Evolutionary conservation across 2,888 invertebrate genomes (phyloP).

Genomic region (Folsomia manolachei): DNA sequence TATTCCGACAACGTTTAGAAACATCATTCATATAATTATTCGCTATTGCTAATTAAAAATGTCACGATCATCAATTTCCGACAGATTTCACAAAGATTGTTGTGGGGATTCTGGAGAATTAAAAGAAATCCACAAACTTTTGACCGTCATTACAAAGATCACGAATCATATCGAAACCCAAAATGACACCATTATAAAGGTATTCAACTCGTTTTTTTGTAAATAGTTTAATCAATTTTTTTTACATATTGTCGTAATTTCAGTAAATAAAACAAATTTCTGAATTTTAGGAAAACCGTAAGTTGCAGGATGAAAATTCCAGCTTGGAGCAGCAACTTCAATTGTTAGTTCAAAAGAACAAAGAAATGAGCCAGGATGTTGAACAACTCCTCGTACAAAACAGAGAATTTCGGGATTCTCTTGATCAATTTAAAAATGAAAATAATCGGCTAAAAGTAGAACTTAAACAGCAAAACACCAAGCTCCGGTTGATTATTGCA

Average conservation of each 20-base stretch:
- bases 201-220: too few species aligned
- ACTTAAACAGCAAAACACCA: background rate
- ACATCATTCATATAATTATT: too few species aligned
- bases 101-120: background rate
- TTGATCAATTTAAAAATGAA: background rate
- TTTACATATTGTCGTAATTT: background rate
- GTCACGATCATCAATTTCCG: background rate
- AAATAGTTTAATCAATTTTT: too few species aligned
- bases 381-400: background rate
- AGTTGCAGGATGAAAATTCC: background rate
- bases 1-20: too few species aligned
- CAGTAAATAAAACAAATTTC: background rate
- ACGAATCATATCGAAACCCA: constrained; percentile 1
- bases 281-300: background rate
- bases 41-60: too few species aligned
- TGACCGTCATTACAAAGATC: background rate
- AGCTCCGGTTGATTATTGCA: background rate
- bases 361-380: background rate
- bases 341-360: background rate
- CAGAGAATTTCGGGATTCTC: background rate
- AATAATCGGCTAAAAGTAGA: background rate
- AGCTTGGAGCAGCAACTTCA: background rate
- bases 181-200: constrained; percentile 13
- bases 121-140: background rate
- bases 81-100: background rate